Percentiles rank a stretch among this genome's conserved stretches.
These are phyloP conservation scores for Rhipidura dahli DNA, from an alignment of 2,113 vertebrate species.

Conservation along the genomic window DNA sequence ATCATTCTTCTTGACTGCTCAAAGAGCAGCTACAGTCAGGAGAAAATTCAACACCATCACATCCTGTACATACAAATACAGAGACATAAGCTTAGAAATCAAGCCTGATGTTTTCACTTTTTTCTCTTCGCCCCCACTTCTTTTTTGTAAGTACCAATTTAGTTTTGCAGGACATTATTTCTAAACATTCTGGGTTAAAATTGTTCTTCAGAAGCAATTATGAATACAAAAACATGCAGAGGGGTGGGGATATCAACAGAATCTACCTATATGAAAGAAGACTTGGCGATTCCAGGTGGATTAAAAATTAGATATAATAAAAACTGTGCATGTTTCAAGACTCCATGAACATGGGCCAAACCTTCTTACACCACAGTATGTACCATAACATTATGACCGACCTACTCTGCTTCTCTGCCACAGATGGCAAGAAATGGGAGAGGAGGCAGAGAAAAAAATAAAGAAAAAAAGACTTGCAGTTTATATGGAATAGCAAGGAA, in stretches of 20 bases:
- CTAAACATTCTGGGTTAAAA: not conserved
- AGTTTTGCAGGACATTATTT: not conserved
- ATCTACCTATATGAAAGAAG: not conserved
- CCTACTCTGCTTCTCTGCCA: not conserved
- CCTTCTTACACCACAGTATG: not conserved
- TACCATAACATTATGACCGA: not conserved
- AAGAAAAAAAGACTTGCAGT: not conserved
- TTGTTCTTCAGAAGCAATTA: not conserved
- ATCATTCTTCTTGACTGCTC: not conserved
- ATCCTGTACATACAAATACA: not conserved
- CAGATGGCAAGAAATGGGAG: not conserved
- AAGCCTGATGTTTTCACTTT: not conserved
- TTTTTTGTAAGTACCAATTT: not conserved
- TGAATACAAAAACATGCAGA: not conserved
- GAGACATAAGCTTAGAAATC: not conserved
- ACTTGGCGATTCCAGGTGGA: not conserved
- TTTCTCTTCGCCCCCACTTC: not conserved
- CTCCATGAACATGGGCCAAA: not conserved
- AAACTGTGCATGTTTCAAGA: not conserved
- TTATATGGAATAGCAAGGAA: not conserved
- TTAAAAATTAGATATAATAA: not conserved
- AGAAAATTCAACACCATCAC: not conserved
- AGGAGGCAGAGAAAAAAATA: accelerated
- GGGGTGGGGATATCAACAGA: not conserved
- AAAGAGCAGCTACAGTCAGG: not conserved